Conservation (phyloP, 2,888 invertebrate genomes). For the Augochlorella aurata region DNA sequence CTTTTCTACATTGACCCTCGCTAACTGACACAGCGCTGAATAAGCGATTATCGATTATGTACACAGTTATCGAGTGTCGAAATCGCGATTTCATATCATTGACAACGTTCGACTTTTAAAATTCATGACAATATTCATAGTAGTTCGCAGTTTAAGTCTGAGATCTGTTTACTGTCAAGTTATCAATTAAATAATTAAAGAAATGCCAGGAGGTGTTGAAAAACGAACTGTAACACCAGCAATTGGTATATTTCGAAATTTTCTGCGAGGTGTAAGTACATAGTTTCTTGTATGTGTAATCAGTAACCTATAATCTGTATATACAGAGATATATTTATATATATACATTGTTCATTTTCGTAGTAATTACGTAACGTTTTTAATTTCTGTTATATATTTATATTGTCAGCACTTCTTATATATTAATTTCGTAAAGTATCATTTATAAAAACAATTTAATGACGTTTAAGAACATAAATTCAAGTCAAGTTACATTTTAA, state of each 20-base stretch:
- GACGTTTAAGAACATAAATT: conserved; percentile 3
- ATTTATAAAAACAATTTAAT: neutral
- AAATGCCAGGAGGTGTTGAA: conserved; percentile 47
- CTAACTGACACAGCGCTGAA: too few species aligned
- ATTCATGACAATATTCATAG: too few species aligned
- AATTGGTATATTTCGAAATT: conserved; percentile 37
- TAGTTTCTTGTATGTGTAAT: conserved; percentile 2
- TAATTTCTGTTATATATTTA: neutral
- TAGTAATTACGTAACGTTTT: conserved; percentile 28
- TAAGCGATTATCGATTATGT: conserved; percentile 1
- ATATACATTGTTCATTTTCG: conserved; percentile 14
- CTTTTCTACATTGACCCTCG: too few species aligned
- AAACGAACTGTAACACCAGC: conserved; percentile 62
- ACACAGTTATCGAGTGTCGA: too few species aligned
- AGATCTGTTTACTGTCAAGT: conserved; percentile 1
- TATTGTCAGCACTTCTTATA: neutral
- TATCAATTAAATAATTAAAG: conserved; percentile 1
- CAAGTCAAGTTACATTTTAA: neutral
- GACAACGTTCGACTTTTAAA: too few species aligned
- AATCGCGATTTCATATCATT: too few species aligned
- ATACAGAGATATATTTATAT: too few species aligned
- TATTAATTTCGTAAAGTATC: neutral
- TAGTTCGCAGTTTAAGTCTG: neutral
- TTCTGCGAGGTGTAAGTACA: conserved; percentile 68
- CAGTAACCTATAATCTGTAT: neutral